Conservation (phyloP, 2,797 vertebrate genomes). For the Rhodeus uyekii region DNA sequence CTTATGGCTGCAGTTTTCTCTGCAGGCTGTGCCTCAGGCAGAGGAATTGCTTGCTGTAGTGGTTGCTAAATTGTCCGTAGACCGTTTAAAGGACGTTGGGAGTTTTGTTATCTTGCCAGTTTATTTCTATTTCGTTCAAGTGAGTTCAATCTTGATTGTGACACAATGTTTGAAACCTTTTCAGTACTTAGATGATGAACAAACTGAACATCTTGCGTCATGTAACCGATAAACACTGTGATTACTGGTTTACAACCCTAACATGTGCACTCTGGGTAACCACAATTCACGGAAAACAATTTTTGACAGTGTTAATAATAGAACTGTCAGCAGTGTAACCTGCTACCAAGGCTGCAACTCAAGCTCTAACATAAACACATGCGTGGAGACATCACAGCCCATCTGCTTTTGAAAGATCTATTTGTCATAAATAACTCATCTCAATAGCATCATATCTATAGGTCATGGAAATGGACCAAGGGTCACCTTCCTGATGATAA, state of each 20-base stretch:
- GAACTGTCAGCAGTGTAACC: conserved; percentile 66
- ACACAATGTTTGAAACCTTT: conserved; percentile 72
- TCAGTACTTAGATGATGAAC: conserved; percentile 74
- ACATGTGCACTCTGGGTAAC: conserved; percentile 65
- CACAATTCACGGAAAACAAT: conserved; percentile 66
- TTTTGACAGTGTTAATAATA: conserved; percentile 60
- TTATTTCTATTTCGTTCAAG: conserved; percentile 53
- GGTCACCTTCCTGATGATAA: conserved; percentile 37
- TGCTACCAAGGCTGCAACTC: conserved; percentile 59
- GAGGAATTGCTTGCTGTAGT: conserved; percentile 48
- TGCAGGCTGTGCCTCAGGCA: conserved; percentile 57
- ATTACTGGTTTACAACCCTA: conserved; percentile 72
- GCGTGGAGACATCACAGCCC: conserved; percentile 34
- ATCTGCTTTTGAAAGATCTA: conserved; percentile 41
- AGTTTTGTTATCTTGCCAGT: conserved; percentile 17
- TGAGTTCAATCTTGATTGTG: conserved; percentile 57
- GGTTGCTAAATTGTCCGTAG: conserved; percentile 44
- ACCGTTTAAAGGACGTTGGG: conserved; percentile 42
- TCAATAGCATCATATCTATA: conserved; percentile 42
- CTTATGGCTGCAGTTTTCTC: conserved; percentile 27
- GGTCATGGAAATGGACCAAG: conserved; percentile 44
- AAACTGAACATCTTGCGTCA: conserved; percentile 66
- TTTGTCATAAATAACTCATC: conserved; percentile 14
- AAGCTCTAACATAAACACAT: conserved; percentile 10
- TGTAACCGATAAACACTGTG: conserved; percentile 69